Evolutionary conservation across 2,113 vertebrate genomes (phyloP).

Genomic region (Odocoileus hemionus): DNA sequence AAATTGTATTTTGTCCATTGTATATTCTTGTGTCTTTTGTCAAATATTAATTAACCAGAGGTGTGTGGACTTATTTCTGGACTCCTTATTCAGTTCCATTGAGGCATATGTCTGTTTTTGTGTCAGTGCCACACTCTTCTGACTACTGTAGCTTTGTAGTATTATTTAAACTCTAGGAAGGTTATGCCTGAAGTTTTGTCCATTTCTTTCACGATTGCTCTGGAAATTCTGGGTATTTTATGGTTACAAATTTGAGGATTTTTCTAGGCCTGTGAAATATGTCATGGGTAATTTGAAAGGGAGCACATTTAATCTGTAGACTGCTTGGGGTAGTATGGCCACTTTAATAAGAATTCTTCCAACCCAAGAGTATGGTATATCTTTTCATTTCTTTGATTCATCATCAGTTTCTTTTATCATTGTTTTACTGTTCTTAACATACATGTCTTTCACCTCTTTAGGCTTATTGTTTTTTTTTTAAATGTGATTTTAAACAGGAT

Average conservation of each 20-base stretch:
- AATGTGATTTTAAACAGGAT: neutral
- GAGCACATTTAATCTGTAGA: neutral
- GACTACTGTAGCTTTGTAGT: neutral
- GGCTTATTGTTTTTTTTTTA: neutral
- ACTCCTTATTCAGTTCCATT: neutral
- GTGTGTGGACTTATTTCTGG: neutral
- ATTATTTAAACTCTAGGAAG: neutral
- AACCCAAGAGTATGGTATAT: neutral
- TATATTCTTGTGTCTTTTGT: neutral
- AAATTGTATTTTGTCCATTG: neutral
- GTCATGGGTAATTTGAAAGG: neutral
- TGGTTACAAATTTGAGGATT: neutral
- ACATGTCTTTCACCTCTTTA: neutral
- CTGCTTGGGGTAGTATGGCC: neutral
- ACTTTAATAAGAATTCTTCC: neutral
- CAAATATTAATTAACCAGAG: neutral
- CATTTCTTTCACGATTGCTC: neutral
- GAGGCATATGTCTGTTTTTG: neutral
- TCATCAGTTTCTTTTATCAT: neutral
- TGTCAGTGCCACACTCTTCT: neutral
- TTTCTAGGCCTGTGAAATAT: neutral
- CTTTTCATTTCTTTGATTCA: neutral
- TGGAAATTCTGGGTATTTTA: neutral
- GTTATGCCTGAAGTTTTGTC: neutral
- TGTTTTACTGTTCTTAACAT: neutral